phyloP scores from a whole-genome alignment of 2,113 vertebrate genomes.

The Toxostoma redivivum region DNA sequence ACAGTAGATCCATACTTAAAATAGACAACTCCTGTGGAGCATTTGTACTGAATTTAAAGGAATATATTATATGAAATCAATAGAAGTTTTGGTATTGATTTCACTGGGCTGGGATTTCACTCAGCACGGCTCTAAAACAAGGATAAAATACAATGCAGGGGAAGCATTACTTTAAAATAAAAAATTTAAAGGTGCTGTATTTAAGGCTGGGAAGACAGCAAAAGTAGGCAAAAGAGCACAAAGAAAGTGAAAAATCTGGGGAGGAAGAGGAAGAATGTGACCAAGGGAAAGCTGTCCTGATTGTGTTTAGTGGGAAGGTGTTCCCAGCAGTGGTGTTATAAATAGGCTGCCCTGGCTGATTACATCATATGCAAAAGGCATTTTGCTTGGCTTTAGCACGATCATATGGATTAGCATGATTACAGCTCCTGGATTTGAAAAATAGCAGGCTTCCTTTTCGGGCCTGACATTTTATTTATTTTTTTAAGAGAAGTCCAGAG shows the following conservation, averaged over 20 bases:
- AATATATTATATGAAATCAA: constrained; percentile 56
- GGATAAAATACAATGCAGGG: not conserved
- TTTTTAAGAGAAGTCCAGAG: constrained; percentile 30
- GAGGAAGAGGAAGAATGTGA: not conserved
- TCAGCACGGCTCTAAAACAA: not conserved
- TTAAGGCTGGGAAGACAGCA: not conserved
- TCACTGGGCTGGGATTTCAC: not conserved
- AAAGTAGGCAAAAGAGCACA: not conserved
- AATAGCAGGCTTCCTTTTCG: constrained; percentile 47
- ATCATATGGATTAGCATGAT: constrained; percentile 45
- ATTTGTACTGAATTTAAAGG: constrained; percentile 54
- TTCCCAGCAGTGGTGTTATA: not conserved
- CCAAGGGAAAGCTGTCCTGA: not conserved
- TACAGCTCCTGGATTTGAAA: constrained; percentile 45
- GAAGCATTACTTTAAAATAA: not conserved
- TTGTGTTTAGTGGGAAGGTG: not conserved
- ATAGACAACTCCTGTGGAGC: constrained; percentile 1
- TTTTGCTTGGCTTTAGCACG: not conserved
- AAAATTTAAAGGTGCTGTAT: not conserved
- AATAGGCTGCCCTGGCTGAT: not conserved
- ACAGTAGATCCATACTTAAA: constrained; percentile 52
- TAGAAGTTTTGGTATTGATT: constrained; percentile 57
- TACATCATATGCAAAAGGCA: constrained; percentile 30
- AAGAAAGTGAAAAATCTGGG: not conserved
- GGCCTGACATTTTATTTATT: constrained; percentile 40